phyloP scores from a whole-genome alignment of 2,888 invertebrate species.

The Euzetes globulus region DNA sequence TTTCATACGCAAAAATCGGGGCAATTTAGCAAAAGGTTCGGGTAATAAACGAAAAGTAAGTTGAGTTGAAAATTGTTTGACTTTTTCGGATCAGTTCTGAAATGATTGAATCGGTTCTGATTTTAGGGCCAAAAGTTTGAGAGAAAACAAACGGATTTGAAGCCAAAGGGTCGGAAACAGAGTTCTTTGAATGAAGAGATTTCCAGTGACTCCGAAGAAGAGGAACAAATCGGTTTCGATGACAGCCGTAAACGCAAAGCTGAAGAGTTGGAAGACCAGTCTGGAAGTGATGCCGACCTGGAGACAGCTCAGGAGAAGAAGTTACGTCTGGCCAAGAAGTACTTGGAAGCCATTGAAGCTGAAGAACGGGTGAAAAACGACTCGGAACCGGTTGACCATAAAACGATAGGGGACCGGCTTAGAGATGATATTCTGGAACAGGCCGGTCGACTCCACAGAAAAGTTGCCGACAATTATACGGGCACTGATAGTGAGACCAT shows the following conservation, averaged over 20 bases:
- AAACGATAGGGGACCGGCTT: conserved; percentile 62
- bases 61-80: neutral
- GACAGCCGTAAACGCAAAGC: neutral
- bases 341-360: conserved; percentile 74
- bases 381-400: conserved; percentile 56
- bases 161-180: neutral
- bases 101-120: neutral
- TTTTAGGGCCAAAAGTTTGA: neutral
- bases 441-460: conserved; percentile 66
- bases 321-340: conserved; percentile 77
- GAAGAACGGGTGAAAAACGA: conserved; percentile 61
- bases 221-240: neutral
- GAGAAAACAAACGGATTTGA: neutral
- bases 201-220: conserved; percentile 22
- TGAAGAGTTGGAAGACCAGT: neutral
- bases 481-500: conserved; percentile 43
- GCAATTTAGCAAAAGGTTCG: neutral
- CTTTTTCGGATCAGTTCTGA: neutral
- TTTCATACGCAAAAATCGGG: conserved; percentile 29
- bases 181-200: conserved; percentile 31
- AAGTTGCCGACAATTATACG: conserved; percentile 58
- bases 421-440: conserved; percentile 78
- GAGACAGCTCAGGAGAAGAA: conserved; percentile 87
- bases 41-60: conserved; percentile 1
- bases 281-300: conserved; percentile 43